Conservation (phyloP, 2,888 invertebrate genomes). For the Tricholauxania praeusta region DNA sequence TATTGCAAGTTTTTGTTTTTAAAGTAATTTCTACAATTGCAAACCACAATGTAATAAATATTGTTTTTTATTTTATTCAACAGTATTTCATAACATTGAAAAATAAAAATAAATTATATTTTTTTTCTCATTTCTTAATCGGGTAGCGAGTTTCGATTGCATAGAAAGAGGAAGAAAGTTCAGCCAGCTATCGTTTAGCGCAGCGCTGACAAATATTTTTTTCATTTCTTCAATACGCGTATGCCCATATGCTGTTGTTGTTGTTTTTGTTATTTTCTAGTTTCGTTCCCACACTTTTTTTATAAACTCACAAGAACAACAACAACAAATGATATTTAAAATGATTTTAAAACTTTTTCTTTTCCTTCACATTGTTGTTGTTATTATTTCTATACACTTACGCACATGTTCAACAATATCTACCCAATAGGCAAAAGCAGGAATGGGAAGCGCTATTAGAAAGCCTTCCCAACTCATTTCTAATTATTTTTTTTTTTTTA, state of each 20-base stretch:
- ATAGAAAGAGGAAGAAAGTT: background rate
- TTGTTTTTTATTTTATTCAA: no score
- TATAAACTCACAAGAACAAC: background rate
- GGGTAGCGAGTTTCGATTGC: background rate
- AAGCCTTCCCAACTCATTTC: no score
- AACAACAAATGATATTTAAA: conserved; percentile 20
- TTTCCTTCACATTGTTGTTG: background rate
- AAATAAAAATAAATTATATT: no score
- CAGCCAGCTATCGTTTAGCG: background rate
- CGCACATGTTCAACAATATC: conserved; percentile 22
- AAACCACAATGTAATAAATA: no score
- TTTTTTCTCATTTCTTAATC: no score
- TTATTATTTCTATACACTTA: conserved; percentile 18
- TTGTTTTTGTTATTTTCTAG: conserved; percentile 18
- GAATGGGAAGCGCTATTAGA: no score
- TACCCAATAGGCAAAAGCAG: no score
- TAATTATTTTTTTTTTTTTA: no score
- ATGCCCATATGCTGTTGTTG: background rate
- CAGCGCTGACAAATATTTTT: background rate
- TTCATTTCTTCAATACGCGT: background rate
- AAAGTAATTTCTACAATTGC: no score
- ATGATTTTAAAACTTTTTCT: conserved; percentile 26
- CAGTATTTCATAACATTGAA: no score
- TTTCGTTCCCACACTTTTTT: conserved; percentile 34
- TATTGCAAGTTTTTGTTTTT: no score